Conservation (phyloP, 2,113 vertebrate species). For the Rallus limicola region DNA sequence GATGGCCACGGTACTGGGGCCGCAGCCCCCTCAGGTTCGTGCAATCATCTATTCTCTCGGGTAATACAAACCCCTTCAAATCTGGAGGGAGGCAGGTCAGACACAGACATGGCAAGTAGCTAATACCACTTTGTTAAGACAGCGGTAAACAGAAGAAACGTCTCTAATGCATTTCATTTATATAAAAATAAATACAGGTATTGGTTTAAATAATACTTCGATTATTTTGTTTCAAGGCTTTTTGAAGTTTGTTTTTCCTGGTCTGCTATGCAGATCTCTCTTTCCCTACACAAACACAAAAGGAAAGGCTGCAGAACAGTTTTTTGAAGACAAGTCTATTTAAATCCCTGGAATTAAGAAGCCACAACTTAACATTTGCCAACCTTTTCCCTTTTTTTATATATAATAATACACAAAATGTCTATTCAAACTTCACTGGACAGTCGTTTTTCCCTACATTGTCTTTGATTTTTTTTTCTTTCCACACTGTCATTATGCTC, state of each 20-base stretch:
- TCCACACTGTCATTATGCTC: slow-evolving; percentile 6
- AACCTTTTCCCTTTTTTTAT: slow-evolving; percentile 3
- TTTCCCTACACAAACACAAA: not conserved
- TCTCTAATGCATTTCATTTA: not conserved
- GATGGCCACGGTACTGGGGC: not conserved
- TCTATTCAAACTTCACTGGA: slow-evolving; percentile 13
- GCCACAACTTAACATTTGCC: not conserved
- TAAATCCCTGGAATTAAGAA: slow-evolving; percentile 17
- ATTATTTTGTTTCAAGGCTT: not conserved
- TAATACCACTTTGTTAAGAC: not conserved
- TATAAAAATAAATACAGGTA: slow-evolving; percentile 31
- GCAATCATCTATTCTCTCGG: not conserved
- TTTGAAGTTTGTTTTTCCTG: slow-evolving; percentile 27
- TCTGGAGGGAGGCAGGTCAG: not conserved
- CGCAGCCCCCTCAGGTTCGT: not conserved
- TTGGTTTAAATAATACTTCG: not conserved
- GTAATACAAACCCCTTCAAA: not conserved
- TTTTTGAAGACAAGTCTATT: not conserved
- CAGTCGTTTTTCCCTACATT: not conserved
- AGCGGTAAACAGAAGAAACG: not conserved
- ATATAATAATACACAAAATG: slow-evolving; percentile 6
- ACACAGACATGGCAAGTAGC: not conserved
- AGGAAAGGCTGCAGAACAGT: slow-evolving; percentile 1
- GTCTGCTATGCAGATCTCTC: not conserved
- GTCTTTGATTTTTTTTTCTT: not conserved